Evolutionary conservation across 1,140 invertebrate genomes (phyloP).

Genomic region (Chironomus striatipennis): DNA sequence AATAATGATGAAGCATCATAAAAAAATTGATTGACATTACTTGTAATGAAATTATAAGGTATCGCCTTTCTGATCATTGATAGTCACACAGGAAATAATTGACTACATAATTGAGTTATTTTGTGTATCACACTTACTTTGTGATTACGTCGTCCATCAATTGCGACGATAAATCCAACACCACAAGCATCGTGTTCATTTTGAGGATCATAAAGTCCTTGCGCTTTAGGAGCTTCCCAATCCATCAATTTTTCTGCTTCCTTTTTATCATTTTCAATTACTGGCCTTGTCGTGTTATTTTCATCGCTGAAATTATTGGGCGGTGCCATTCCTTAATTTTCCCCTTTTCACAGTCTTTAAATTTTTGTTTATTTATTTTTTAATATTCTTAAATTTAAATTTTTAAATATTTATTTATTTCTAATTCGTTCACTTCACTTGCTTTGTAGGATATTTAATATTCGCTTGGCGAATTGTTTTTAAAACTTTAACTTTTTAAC

Average conservation of each 20-base stretch:
- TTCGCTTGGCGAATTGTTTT: no score
- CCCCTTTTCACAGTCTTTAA: neutral
- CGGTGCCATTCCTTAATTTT: conserved; percentile 2
- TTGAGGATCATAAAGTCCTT: conserved; percentile 90
- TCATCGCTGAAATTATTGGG: neutral
- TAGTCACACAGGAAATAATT: no score
- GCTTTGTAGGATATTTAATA: no score
- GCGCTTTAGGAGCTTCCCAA: conserved; percentile 52
- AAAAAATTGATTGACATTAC: no score
- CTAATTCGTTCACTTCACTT: no score
- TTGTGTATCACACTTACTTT: conserved; percentile 55
- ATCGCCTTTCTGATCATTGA: no score
- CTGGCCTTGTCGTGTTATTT: neutral
- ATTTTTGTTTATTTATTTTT: conserved; percentile 10
- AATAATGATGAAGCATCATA: no score
- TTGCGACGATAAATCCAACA: conserved; percentile 96
- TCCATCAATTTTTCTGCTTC: conserved; percentile 40
- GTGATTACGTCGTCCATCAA: conserved; percentile 86
- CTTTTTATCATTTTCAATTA: conserved; percentile 16
- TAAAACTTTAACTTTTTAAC: no score
- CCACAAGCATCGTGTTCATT: conserved; percentile 95
- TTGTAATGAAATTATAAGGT: no score
- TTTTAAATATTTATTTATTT: no score
- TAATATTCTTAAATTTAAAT: no score
- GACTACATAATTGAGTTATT: neutral